Base-by-base conservation (phyloP, 2,113 vertebrate species). In the Vidua chalybeata region DNA sequence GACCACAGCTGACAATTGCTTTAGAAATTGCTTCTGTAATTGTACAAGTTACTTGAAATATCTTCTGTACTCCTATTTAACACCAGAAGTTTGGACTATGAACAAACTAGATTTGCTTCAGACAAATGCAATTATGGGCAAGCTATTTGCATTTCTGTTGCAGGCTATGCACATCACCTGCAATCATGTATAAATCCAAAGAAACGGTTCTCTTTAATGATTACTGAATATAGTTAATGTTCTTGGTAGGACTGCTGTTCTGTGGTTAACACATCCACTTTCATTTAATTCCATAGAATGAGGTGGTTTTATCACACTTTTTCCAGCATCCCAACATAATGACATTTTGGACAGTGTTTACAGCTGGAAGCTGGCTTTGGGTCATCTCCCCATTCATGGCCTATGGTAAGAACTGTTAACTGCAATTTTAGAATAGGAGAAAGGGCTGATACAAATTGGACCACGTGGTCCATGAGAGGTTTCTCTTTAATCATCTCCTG, bases 381-480 rank as follows among this genome's bases (percentile, higher is more conserved):
- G 98, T 99, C 88, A 98, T 99, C 95, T 98, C 98, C 45, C 99
- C 99, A 2, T 99, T 99, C 96, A 99, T 99, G 99, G 98, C 98
- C 59, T 99, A 99, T 30, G 99, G 99, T 99, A 98, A 98, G 99
- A 96, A 97, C 84, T 79, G 49, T 74, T 92, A 71, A 77, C 17
- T 64, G 48, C 54, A 86, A 5, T 74, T 90, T 49, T 80, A 33
- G 56, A 84, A 41, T 81, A 48, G 54, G 35, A 55, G 20, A 43
- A 87, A 77, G 73, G 23, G 20, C 16, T 89, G 27, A 63, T 73
- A 69, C 3, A 54, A 13, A 51, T 73, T 77, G 24, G 39, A 52
- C 39, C 24, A 52, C 3, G 2, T 46, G 46, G 33, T 74, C 35
- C 35, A 41, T 11, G 13, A 67, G 35, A 48, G 6, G 13, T 71